phyloP scores from a whole-genome alignment of 30 jellyfish, hydroid and myxozoan genomes.

The Clytia hemisphaerica region DNA sequence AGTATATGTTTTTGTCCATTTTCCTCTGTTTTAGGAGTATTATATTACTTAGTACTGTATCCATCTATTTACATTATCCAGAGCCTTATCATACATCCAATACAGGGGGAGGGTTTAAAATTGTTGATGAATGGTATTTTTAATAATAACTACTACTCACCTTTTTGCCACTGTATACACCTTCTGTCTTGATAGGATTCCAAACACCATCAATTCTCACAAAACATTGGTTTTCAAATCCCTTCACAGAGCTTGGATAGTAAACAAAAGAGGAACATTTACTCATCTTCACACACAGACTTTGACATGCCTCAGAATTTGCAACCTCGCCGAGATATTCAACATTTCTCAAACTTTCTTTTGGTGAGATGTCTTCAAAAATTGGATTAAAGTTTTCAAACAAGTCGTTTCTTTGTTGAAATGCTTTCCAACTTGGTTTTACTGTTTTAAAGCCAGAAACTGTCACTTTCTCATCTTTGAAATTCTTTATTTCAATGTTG shows the following conservation, averaged over 20 bases:
- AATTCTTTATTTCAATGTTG: constrained; percentile 44
- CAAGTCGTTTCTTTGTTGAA: constrained; percentile 29
- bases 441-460: constrained; percentile 57
- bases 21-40: too few relatives aligned
- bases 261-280: constrained; percentile 74
- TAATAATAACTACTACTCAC: constrained; percentile 20
- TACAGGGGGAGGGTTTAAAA: too few relatives aligned
- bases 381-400: constrained; percentile 42
- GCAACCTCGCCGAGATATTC: constrained; percentile 57
- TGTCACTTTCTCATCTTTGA: constrained; percentile 51
- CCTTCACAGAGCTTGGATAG: constrained; percentile 52
- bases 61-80: too few relatives aligned
- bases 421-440: constrained; percentile 55
- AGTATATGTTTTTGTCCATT: too few relatives aligned
- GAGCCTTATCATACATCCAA: too few relatives aligned
- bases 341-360: constrained; percentile 45
- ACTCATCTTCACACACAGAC: constrained; percentile 45
- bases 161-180: constrained; percentile 76
- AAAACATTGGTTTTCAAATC: constrained; percentile 67
- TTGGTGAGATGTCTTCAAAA: constrained; percentile 76
- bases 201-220: constrained; percentile 85
- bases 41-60: too few relatives aligned
- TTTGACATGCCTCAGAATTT: constrained; percentile 32
- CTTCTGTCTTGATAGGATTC: constrained; percentile 54
- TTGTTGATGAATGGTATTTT: too few relatives aligned